Evolutionary conservation across 2,888 invertebrate genomes (phyloP), one percentile per base, ranked within the genome.

Genomic region (Apodemia hepburni): DNA sequence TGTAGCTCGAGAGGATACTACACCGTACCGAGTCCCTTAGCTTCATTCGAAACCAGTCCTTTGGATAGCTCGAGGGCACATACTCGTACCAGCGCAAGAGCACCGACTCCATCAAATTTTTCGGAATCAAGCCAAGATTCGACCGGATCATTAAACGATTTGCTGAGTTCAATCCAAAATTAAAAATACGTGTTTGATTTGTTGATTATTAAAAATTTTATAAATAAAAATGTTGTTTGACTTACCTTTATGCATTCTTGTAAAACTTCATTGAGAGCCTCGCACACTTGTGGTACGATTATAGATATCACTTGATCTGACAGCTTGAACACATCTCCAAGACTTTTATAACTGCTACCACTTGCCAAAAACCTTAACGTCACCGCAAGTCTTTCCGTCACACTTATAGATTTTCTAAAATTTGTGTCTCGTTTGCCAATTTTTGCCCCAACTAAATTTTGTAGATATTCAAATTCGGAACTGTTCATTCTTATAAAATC

Each of bases 271-370:
- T 66, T 70, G 62, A 71, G 63, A 66, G 68, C 69, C 22, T 22
- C 22, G 22, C 22, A 22, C 22, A 22, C 22, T 22, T 22, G 22
- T 22, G 22, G 22, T 22, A 22, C 22, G 22, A 22, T 22, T 22
- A 22, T 22, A 22, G 22, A 22, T 22, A 22, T 22, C 22, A 22
- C 22, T 22, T 22, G 22, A 59, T 69, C 62, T 68, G 70, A 70
- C 60, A 73, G 29, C 62, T 69, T 71, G 63, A 71, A 71, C 65
- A 71, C 66, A 70, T 70, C 47, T 70, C 65, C 68, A 67, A 73
- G 69, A 68, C 72, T 71, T 66, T 63, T 66, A 68, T 71, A 73
- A 65, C 68, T 66, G 68, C 68, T 67, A 66, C 73, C 73, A 65
- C 66, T 70, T 69, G 71, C 70, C 63, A 72, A 69, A 71, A 69